These are phyloP conservation scores for Ormyrus rosae DNA, from an alignment of 2,888 invertebrate species.

Conservation along the genomic window DNA sequence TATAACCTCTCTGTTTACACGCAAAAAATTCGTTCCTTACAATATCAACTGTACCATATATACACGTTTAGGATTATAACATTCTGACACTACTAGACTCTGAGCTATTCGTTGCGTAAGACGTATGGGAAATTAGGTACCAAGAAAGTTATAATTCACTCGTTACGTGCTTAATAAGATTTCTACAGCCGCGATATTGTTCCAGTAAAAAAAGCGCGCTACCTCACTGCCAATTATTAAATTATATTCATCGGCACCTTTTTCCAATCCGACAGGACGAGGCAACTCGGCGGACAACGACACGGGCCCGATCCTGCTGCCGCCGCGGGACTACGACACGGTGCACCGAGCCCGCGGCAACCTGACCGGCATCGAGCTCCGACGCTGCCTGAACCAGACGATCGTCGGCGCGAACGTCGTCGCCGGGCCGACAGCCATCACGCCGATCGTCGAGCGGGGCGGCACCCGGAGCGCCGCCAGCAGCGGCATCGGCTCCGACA, in stretches of 20 bases:
- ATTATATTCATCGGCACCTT: too few relatives aligned
- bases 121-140: too few relatives aligned
- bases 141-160: too few relatives aligned
- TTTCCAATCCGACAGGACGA: slow-evolving; percentile 65
- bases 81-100: too few relatives aligned
- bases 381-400: slow-evolving; percentile 84
- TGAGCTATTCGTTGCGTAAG: too few relatives aligned
- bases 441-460: slow-evolving; percentile 57
- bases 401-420: slow-evolving; percentile 77
- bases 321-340: slow-evolving; percentile 96
- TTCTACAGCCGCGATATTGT: too few relatives aligned
- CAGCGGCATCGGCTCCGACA: slow-evolving; percentile 92
- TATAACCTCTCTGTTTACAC: background rate
- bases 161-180: too few relatives aligned
- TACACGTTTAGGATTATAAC: background rate
- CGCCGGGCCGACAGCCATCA: background rate
- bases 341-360: slow-evolving; percentile 88
- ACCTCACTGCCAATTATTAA: too few relatives aligned
- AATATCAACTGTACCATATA: background rate
- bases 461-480: slow-evolving; percentile 84
- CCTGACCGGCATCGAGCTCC: slow-evolving; percentile 83
- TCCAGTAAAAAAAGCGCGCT: too few relatives aligned
- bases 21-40: background rate
- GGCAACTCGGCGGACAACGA: slow-evolving; percentile 72
- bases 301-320: slow-evolving; percentile 87